phyloP scores from a whole-genome alignment of 1,140 invertebrate species.

The Ceratoteleas bidentatus region DNA sequence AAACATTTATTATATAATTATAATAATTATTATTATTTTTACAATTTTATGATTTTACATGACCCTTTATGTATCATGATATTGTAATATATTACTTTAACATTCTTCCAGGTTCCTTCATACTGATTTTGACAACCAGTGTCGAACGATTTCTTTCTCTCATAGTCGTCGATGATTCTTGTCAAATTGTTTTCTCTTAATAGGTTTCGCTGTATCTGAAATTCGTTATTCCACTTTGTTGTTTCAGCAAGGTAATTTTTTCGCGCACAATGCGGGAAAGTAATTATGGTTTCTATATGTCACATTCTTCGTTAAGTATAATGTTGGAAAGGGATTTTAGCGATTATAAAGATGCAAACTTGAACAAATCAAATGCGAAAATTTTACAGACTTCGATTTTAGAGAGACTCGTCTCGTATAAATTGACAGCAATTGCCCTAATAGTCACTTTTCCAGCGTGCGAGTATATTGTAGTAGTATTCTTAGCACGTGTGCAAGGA shows the following conservation, averaged over 20 bases:
- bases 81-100: constrained; percentile 31
- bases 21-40: constrained; percentile 4
- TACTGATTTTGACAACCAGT: constrained; percentile 1
- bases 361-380: not conserved
- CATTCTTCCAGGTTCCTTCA: constrained; percentile 13
- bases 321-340: constrained; percentile 17
- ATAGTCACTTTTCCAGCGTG: too few species aligned
- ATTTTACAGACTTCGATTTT: not conserved
- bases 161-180: constrained; percentile 9
- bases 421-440: too few species aligned
- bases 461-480: too few species aligned
- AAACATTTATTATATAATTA: constrained; percentile 13
- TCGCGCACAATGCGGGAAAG: constrained; percentile 7
- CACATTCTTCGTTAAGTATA: constrained; percentile 25
- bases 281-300: constrained; percentile 27
- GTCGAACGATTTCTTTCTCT: not conserved
- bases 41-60: constrained; percentile 11
- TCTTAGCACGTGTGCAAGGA: too few species aligned
- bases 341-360: constrained; percentile 19
- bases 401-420: too few species aligned
- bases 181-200: constrained; percentile 21
- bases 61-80: constrained; percentile 3
- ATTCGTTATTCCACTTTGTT: constrained; percentile 12
- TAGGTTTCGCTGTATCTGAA: constrained; percentile 17
- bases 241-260: constrained; percentile 21